Evolutionary conservation across 2,797 vertebrate genomes (phyloP), one percentile per base, ranked within the genome.

Genomic region (Monodelphis domestica): DNA sequence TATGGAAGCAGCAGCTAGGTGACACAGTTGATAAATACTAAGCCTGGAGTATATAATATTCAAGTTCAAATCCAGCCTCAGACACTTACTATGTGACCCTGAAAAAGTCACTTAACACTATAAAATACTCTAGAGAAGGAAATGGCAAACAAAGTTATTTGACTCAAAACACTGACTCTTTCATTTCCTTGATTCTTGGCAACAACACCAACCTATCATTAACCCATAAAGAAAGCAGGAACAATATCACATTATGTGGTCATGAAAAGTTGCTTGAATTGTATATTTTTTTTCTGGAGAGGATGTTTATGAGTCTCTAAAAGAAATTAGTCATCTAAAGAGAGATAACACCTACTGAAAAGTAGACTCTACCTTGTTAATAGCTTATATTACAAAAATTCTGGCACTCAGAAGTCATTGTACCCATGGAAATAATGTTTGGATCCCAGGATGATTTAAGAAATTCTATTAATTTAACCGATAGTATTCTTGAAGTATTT

Each of bases 121-220:
- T n/a, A n/a, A n/a, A n/a, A n/a, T n/a, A n/a, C n/a, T n/a, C n/a
- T n/a, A n/a, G n/a, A n/a, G n/a, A n/a, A n/a, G n/a, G n/a, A n/a
- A n/a, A n/a, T n/a, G n/a, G n/a, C n/a, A n/a, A n/a, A n/a, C n/a
- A n/a, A n/a, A n/a, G n/a, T n/a, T n/a, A n/a, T n/a, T n/a, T n/a
- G n/a, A 94, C 91, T 96, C 96, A 97, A 97, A 97, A 97, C 96
- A 96, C 96, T 97, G 95, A 54, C 95, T 97, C 96, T 97, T 97
- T 95, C 96, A 97, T 96, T 97, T 96, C 96, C 91, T 95, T 94
- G 97, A 97, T 96, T 97, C 97, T 97, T 97, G 96, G 97, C 96
- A 91, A 91, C 97, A 96, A 97, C 96, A 97, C 95, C 96, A 97
- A 97, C 96, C 97, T 97, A 96, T 96, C 94, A 95, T 97, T 97